Percentiles rank a stretch among this genome's conserved stretches.
phyloP scores from a whole-genome alignment of 2,888 invertebrate genomes.

The Amphimallon solstitiale region DNA sequence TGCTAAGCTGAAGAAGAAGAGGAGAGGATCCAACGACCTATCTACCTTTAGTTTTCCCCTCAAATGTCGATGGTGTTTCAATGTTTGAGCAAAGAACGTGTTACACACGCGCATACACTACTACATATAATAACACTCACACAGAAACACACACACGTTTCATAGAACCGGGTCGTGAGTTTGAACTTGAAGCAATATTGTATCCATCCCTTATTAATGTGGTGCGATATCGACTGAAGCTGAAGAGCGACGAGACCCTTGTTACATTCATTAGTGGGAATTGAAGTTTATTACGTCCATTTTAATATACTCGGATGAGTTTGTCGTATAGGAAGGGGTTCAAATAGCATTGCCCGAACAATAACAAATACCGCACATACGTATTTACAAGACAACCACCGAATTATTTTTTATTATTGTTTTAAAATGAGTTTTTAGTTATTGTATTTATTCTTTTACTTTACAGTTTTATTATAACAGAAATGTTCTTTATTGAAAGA shows the following conservation, averaged over 20 bases:
- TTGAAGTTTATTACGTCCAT: constrained; percentile 32
- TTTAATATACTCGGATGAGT: constrained; percentile 33
- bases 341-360: constrained; percentile 8
- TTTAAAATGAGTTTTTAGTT: no score
- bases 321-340: constrained; percentile 23
- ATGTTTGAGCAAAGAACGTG: constrained; percentile 14
- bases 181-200: constrained; percentile 38
- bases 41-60: constrained; percentile 19
- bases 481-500: no score
- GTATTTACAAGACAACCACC: neutral
- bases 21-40: neutral
- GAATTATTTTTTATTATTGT: constrained; percentile 8
- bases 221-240: constrained; percentile 39
- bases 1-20: constrained; percentile 11
- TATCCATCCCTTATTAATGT: constrained; percentile 41
- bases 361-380: neutral
- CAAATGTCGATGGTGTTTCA: constrained; percentile 27
- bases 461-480: no score
- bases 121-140: no score
- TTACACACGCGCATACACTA: neutral
- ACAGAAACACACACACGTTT: neutral
- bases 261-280: constrained; percentile 34
- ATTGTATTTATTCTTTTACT: no score
- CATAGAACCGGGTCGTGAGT: constrained; percentile 10
- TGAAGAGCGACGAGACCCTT: constrained; percentile 25